A percentile compares a stretch with the other conserved stretches of the same genome.
These are phyloP conservation scores for Lophius piscatorius DNA, from an alignment of 2,113 vertebrate genomes.

Conservation along the genomic window DNA sequence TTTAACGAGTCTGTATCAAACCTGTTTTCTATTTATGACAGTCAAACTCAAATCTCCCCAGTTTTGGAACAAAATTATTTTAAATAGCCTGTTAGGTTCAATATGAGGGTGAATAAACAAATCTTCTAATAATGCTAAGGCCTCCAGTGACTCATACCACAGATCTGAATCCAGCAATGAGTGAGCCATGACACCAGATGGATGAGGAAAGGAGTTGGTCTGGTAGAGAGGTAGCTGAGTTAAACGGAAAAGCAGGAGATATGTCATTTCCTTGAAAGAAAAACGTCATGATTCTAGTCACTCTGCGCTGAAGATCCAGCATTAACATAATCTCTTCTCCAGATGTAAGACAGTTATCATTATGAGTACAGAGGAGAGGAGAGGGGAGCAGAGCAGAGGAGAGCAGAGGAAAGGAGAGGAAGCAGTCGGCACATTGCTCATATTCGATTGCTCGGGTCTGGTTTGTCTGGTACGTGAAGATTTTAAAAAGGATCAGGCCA, in stretches of 20 bases:
- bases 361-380: constrained; percentile 19
- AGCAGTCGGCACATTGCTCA: too few species aligned
- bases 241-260: constrained; percentile 70
- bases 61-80: constrained; percentile 32
- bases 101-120: neutral
- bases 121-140: neutral
- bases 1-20: constrained; percentile 40
- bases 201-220: constrained; percentile 71
- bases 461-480: constrained; percentile 37
- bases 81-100: constrained; percentile 37
- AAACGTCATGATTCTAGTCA: constrained; percentile 66
- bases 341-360: constrained; percentile 46
- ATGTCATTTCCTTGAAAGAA: constrained; percentile 65
- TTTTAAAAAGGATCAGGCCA: constrained; percentile 26
- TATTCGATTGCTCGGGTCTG: constrained; percentile 65
- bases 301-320: constrained; percentile 60
- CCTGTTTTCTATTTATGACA: constrained; percentile 33
- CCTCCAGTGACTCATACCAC: constrained; percentile 28
- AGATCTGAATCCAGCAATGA: constrained; percentile 43
- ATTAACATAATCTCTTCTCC: constrained; percentile 67
- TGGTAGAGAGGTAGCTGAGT: constrained; percentile 54
- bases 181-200: constrained; percentile 54
- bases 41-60: constrained; percentile 20
- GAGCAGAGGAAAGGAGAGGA: constrained; percentile 6
- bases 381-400: constrained; percentile 9